phyloP scores from a whole-genome alignment of 2,113 vertebrate species.

The Hymenochirus boettgeri region DNA sequence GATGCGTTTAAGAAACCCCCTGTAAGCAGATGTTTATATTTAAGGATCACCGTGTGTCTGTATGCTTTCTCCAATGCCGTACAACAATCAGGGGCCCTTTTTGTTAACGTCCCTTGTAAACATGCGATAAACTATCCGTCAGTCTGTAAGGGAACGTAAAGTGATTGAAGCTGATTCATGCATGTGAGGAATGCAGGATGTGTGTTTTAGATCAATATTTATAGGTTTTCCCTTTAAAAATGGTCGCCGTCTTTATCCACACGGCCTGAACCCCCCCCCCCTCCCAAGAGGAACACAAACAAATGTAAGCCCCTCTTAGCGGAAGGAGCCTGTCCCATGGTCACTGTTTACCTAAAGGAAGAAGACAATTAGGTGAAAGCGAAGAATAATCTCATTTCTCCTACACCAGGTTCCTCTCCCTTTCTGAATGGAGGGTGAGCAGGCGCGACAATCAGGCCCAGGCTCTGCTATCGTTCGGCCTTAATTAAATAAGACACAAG shows the following conservation, averaged over 20 bases:
- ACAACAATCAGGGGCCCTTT: no score
- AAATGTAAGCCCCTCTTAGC: constrained; percentile 49
- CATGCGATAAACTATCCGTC: no score
- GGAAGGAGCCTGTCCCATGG: constrained; percentile 59
- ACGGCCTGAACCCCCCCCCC: constrained; percentile 6
- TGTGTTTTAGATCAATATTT: constrained; percentile 58
- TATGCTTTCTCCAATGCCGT: no score
- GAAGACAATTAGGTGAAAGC: constrained; percentile 79
- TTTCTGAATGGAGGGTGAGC: constrained; percentile 69
- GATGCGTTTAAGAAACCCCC: no score
- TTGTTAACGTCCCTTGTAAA: no score
- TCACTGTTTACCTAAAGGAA: constrained; percentile 71
- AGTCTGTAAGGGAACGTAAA: no score
- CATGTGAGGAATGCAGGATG: constrained; percentile 29
- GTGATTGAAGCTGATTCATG: background rate
- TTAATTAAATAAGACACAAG: constrained; percentile 94
- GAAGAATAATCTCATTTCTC: constrained; percentile 74
- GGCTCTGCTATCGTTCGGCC: constrained; percentile 77
- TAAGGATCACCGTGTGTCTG: no score
- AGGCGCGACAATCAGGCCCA: constrained; percentile 69
- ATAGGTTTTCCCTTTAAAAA: constrained; percentile 4
- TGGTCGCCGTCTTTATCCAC: constrained; percentile 46
- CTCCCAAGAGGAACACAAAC: constrained; percentile 15
- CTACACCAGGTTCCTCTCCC: constrained; percentile 73
- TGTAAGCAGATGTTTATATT: no score